These are phyloP conservation scores for Dicaeum eximium DNA, from an alignment of 2,113 vertebrate species.

Conservation along the genomic window DNA sequence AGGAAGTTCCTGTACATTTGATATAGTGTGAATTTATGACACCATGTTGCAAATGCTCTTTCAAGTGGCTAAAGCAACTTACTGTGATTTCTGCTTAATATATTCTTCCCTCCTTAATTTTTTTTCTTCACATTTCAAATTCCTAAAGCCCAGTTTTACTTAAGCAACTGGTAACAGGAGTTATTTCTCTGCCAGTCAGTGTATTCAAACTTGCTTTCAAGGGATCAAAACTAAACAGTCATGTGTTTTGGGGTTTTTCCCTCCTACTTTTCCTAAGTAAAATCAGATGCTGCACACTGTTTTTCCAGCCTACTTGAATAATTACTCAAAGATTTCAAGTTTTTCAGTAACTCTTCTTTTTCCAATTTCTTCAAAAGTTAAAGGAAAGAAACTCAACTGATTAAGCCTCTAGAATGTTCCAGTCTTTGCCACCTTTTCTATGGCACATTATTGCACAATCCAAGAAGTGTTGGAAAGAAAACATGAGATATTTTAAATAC, in stretches of 20 bases:
- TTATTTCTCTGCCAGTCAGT: neutral
- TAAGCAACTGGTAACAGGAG: neutral
- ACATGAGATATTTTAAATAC: neutral
- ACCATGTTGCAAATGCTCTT: neutral
- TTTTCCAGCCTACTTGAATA: neutral
- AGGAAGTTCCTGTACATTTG: neutral
- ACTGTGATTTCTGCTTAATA: neutral
- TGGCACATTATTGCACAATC: neutral
- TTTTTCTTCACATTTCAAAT: neutral
- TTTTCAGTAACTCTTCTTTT: neutral
- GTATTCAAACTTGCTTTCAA: neutral
- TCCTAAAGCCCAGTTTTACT: neutral
- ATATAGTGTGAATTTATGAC: neutral
- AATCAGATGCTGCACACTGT: neutral
- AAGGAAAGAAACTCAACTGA: neutral
- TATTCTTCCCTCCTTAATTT: neutral
- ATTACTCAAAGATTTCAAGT: neutral
- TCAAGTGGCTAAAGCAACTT: neutral
- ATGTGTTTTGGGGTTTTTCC: neutral
- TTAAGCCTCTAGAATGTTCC: neutral
- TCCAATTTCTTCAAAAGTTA: neutral
- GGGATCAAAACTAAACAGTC: neutral
- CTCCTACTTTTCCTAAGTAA: neutral
- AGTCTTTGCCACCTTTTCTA: neutral
- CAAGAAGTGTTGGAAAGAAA: neutral